These are phyloP conservation scores for Myripristis murdjan DNA, from an alignment of 2,797 vertebrate species.

Conservation along the genomic window DNA sequence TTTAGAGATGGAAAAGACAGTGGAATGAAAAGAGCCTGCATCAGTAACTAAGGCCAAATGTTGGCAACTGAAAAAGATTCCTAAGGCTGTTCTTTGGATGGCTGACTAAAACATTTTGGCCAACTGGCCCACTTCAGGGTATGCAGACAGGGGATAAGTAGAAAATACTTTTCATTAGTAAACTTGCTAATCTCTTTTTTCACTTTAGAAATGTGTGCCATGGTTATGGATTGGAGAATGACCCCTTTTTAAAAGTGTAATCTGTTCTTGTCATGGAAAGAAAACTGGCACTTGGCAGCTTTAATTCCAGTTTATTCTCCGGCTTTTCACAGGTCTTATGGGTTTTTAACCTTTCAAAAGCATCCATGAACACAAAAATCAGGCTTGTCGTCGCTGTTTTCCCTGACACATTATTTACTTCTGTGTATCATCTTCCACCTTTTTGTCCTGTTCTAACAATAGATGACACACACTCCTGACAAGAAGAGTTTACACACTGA, in stretches of 20 bases:
- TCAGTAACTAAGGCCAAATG: constrained; percentile 5
- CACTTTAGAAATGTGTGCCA: not conserved
- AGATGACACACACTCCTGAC: too few relatives aligned
- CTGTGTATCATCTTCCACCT: not conserved
- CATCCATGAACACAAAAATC: too few relatives aligned
- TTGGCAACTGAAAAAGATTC: constrained; percentile 21
- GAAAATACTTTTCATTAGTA: constrained; percentile 14
- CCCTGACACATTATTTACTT: not conserved
- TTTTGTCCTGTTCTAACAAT: not conserved
- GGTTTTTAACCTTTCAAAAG: not conserved
- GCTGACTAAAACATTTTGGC: not conserved
- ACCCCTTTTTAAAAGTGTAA: not conserved
- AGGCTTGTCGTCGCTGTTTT: too few relatives aligned
- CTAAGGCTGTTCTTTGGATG: constrained; percentile 9
- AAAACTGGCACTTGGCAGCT: too few relatives aligned
- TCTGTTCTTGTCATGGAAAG: too few relatives aligned
- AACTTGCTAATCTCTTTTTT: not conserved
- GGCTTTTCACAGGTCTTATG: not conserved
- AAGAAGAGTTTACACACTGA: not conserved
- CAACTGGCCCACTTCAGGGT: constrained; percentile 20
- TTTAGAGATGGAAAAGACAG: not conserved
- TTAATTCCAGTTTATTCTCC: not conserved
- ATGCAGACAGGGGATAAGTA: not conserved
- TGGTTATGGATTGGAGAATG: not conserved
- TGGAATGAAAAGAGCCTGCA: not conserved